Base-by-base conservation (phyloP, 92 coral and sea anemone species). In the Epizoanthus ramosus region DNA sequence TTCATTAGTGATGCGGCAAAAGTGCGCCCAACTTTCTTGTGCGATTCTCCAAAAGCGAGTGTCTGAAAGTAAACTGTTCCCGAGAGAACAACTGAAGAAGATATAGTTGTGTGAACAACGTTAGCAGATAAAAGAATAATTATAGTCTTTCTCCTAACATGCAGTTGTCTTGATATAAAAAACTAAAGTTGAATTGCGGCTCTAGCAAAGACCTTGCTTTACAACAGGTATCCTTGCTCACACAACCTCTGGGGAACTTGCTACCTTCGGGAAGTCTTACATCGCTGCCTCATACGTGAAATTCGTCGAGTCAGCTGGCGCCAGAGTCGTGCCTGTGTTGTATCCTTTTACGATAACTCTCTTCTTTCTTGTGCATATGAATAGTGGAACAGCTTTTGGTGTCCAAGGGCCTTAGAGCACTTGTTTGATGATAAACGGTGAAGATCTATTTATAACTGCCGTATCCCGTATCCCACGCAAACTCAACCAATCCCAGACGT, bases 261-360 rank as follows among this genome's bases (percentile, higher is more conserved):
- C 84, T 43, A 80, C 41, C 31, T 50, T 79, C 59, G 90, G 90
- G 7, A 52, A 59, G 16, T 61, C 82, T 53, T 87, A 61, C 74
- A 81, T 87, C 50, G 71, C 76, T 0, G 90, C 90, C 59, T 81
- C 86, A 7, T 87, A 87, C 68, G 83, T 87, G 13, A 87, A 87
- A 74, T 87, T 75, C 37, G 18, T 87, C 1, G 90, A 87, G 67
- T 73, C 86, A n/a, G 79, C 86, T 10, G 90, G 90, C 1, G 90
- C 86, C 45, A 54, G 90, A 73, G 90, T 87, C 56, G 86, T 45
- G 7, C 90, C 90, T 25, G 80, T 87, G 41, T 80, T 53, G 83
- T 76, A 76, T 76, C 82, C 82, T 76, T 76, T 76, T 0, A 6
- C 56, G 33, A 18, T 2, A 23, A 17, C 16, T 43, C 39, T 63